Evolutionary conservation across 2,797 vertebrate species (phyloP), one percentile per base, ranked within the genome.

Genomic region (Pygocentrus nattereri): DNA sequence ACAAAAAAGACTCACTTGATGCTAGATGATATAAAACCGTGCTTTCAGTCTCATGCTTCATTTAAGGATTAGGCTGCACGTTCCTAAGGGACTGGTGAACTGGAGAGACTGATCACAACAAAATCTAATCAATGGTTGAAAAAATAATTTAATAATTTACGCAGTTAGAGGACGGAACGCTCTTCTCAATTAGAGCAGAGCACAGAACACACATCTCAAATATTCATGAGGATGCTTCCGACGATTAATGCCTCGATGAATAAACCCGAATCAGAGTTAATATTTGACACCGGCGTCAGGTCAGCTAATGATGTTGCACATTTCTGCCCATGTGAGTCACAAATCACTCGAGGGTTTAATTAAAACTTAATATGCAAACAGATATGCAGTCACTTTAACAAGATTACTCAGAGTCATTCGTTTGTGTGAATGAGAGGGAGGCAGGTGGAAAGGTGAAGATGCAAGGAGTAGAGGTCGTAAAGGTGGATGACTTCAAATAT

Each of bases 161-260:
- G 38, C 61, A 71, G 76, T 54, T 71, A 27, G 41, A 64, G 67
- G 44, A 71, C 31, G 18, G 49, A 74, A 34, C 44, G 25, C 44
- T 70, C 64, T 58, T 75, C 56, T 76, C 69, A 76, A 81, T 81
- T 61, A 82, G 62, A 76, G 10, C 18, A 52, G 23, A 72, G 69
- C 65, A 54, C 30, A 70, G 56, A 13, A 52, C 5, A 18, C 50
- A 52, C 50, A 52, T 19, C 76, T 76, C 65, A 76, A 61, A 70
- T 81, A 62, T 76, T 62, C 23, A 76, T 79, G 67, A 68, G 68
- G 72, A 78, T 70, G 64, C 82, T 72, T 79, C 23, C 52, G 70
- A 84, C 69, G 54, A 56, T 21, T 21, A 56, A 19, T 84, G 27
- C 59, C 69, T 84, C 84, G 72, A 82, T 79, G 73, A 79, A 81